Conservation (phyloP, 2,797 vertebrate genomes). For the Mustela erminea region DNA sequence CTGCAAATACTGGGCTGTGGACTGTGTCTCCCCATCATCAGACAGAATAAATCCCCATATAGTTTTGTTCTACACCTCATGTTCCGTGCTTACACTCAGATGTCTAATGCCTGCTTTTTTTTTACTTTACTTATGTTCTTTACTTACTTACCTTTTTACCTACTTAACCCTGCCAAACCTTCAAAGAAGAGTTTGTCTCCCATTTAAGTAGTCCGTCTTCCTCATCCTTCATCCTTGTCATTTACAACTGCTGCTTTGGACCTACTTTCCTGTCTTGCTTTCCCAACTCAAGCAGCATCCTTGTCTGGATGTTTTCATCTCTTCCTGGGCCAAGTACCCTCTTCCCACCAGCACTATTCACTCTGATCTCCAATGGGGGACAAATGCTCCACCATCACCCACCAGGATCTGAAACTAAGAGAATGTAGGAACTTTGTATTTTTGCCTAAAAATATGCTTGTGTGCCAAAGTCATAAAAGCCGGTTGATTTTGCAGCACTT, state of each 20-base stretch:
- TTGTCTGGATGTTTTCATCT: neutral
- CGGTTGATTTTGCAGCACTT: neutral
- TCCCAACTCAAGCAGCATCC: neutral
- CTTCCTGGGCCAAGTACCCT: neutral
- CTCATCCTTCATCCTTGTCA: neutral
- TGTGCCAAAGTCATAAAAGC: neutral
- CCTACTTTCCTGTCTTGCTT: neutral
- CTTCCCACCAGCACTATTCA: neutral
- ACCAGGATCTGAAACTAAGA: neutral
- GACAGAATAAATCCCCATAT: neutral
- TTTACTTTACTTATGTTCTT: neutral
- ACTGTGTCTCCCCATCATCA: neutral
- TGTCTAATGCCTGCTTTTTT: neutral
- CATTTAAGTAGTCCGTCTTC: neutral
- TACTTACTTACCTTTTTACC: too few species aligned
- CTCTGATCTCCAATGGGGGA: neutral
- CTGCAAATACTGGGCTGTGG: neutral
- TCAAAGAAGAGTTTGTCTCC: neutral
- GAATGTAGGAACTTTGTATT: neutral
- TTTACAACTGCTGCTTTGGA: neutral
- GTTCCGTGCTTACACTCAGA: neutral
- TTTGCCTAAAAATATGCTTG: neutral
- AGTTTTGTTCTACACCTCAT: neutral
- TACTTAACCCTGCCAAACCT: neutral
- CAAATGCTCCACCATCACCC: neutral